These are phyloP conservation scores for Nomada lathburiana DNA, from an alignment of 2,888 invertebrate genomes.

Conservation along the genomic window DNA sequence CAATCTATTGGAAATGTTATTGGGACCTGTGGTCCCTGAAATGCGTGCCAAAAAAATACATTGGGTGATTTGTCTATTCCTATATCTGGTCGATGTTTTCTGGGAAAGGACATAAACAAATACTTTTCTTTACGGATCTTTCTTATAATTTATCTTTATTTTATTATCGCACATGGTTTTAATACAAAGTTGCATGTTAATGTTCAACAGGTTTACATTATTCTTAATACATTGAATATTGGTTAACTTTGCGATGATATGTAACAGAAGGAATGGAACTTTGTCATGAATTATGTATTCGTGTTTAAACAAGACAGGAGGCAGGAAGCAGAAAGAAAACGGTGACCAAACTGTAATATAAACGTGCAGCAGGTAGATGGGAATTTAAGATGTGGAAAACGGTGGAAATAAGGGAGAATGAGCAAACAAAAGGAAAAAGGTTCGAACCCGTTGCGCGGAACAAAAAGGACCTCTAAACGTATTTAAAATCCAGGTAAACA, in stretches of 20 bases:
- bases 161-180: no score
- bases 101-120: no score
- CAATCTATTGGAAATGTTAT: no score
- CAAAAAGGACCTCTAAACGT: not conserved
- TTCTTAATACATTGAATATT: not conserved
- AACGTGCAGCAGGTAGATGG: not conserved
- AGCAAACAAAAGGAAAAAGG: not conserved
- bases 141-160: no score
- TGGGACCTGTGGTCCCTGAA: no score
- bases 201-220: not conserved
- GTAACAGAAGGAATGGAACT: not conserved
- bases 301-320: not conserved
- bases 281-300: not conserved
- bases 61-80: no score
- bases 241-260: not conserved
- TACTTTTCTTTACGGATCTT: no score
- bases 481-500: slow-evolving; percentile 11
- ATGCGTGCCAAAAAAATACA: no score
- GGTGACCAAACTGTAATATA: not conserved
- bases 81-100: no score
- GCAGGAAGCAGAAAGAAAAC: not conserved
- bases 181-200: no score
- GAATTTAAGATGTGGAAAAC: not conserved
- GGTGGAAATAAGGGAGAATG: slow-evolving; percentile 1
- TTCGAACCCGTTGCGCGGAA: not conserved